These are phyloP conservation scores for Tethea ocularis DNA, from an alignment of 2,888 invertebrate genomes.

Conservation along the genomic window DNA sequence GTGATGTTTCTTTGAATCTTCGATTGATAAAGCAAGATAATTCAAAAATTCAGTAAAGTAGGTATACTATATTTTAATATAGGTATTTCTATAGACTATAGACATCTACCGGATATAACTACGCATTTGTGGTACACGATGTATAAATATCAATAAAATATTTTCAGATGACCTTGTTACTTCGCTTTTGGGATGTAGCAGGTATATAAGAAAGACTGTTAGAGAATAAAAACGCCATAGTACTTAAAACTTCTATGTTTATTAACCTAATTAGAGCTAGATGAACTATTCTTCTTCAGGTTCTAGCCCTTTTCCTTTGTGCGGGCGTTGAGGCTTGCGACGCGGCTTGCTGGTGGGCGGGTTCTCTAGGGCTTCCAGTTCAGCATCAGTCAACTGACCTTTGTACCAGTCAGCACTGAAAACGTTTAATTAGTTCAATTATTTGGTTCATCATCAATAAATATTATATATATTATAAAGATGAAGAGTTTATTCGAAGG, in stretches of 20 bases:
- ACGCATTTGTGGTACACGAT: no score
- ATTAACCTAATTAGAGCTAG: conserved; percentile 53
- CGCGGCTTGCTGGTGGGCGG: conserved; percentile 87
- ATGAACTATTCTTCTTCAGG: conserved; percentile 51
- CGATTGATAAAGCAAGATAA: no score
- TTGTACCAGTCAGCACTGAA: conserved; percentile 96
- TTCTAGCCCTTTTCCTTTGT: conserved; percentile 57
- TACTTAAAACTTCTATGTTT: conserved; percentile 46
- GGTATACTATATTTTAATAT: no score
- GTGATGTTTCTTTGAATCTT: no score
- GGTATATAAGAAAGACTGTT: neutral
- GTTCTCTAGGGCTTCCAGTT: conserved; percentile 91
- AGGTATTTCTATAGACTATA: no score
- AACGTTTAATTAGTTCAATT: conserved; percentile 1
- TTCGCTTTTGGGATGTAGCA: neutral
- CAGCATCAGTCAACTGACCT: conserved; percentile 90
- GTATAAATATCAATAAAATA: no score
- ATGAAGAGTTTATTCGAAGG: no score
- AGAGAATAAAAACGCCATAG: conserved; percentile 14
- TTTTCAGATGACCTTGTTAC: no score
- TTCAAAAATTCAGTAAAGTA: no score
- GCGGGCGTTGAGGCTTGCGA: conserved; percentile 75
- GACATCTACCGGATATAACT: no score
- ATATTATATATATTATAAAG: no score
- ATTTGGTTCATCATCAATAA: no score